phyloP scores from a whole-genome alignment of 2,888 invertebrate genomes.

The Microctonus aethiopoides region DNA sequence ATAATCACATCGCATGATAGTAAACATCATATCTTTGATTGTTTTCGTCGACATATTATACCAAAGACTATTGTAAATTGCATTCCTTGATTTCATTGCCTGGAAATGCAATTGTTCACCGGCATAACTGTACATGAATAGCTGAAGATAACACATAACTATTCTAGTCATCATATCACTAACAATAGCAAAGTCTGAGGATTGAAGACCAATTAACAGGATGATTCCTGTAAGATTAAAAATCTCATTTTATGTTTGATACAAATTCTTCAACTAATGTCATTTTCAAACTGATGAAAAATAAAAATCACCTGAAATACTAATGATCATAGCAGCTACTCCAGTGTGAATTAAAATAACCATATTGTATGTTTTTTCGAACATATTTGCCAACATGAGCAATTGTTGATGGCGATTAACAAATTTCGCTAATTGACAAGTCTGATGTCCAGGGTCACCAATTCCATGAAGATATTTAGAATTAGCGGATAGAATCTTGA shows the following conservation, averaged over 20 bases:
- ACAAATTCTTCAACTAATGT: background rate
- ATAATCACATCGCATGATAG: constrained; percentile 19
- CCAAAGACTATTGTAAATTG: constrained; percentile 30
- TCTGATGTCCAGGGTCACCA: background rate
- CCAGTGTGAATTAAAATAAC: background rate
- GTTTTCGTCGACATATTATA: constrained; percentile 20
- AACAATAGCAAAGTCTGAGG: constrained; percentile 12
- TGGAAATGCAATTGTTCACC: constrained; percentile 31
- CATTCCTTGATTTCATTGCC: constrained; percentile 9
- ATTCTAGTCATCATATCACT: constrained; percentile 17
- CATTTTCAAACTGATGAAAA: background rate
- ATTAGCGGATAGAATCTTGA: constrained; percentile 6
- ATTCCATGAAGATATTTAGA: background rate
- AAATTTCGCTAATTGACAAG: background rate
- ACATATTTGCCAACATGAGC: background rate
- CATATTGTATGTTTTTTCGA: background rate
- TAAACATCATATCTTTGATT: constrained; percentile 12
- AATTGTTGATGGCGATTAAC: constrained; percentile 2
- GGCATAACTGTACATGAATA: constrained; percentile 35
- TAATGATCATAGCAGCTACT: background rate
- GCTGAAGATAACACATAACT: constrained; percentile 19
- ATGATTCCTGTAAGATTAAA: background rate
- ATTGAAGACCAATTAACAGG: constrained; percentile 27
- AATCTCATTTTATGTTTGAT: background rate
- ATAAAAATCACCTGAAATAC: background rate